Percentiles rank a stretch among this genome's conserved stretches.
Evolutionary conservation across 2,113 vertebrate species (phyloP).

Genomic region (Saccopteryx leptura): DNA sequence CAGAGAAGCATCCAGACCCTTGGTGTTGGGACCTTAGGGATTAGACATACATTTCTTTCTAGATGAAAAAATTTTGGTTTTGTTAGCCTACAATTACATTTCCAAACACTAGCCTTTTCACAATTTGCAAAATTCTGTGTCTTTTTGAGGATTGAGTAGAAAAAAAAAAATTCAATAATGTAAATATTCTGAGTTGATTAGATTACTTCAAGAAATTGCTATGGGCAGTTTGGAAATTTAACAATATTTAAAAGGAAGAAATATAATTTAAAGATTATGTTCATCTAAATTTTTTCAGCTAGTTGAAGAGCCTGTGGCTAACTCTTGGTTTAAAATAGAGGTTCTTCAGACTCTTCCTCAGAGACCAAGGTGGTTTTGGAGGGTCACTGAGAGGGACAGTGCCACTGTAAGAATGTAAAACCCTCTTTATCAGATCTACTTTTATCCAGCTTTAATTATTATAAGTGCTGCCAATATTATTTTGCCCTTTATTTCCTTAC

Average conservation of each 20-base stretch:
- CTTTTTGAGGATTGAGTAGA: conserved; percentile 34
- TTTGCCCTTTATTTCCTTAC: conserved; percentile 2
- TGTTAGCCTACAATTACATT: conserved; percentile 23
- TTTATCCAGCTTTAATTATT: conserved; percentile 57
- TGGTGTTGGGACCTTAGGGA: not conserved
- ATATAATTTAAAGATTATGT: conserved; percentile 19
- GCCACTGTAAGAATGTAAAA: not conserved
- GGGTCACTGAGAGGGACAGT: not conserved
- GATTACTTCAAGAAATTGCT: conserved; percentile 44
- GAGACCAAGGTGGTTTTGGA: not conserved
- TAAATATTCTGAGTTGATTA: conserved; percentile 43
- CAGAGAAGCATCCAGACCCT: not conserved
- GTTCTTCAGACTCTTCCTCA: conserved; percentile 33
- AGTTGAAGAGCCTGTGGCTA: conserved; percentile 37
- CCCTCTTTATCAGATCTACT: not conserved
- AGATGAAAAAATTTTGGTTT: conserved; percentile 44
- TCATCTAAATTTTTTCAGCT: conserved; percentile 31
- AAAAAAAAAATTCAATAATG: conserved; percentile 51
- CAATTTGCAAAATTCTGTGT: conserved; percentile 44
- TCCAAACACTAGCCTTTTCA: conserved; percentile 12
- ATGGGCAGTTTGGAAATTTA: conserved; percentile 29
- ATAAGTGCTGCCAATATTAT: not conserved
- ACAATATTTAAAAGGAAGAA: conserved; percentile 48
- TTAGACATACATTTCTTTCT: conserved; percentile 8
- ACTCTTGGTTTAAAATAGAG: conserved; percentile 49